Base-by-base conservation (phyloP, 2,797 vertebrate genomes). In the Delichon dasypus region DNA sequence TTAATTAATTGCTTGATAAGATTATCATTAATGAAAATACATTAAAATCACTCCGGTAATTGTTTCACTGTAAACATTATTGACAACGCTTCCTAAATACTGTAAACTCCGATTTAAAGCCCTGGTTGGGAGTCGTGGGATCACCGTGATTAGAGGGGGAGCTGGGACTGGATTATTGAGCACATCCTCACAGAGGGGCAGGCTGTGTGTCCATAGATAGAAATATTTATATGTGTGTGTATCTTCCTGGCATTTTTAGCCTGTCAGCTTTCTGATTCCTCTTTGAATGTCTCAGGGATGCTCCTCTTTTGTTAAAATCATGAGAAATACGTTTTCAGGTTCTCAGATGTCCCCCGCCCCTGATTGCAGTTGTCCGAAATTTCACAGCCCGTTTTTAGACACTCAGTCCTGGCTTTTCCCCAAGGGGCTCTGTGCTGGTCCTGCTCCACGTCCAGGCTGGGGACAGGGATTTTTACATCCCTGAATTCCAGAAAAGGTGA, bases 21-120 rank as follows among this genome's bases (percentile, higher is more conserved):
- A 97, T 98, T 97, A 97, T 95, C 97, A 94, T 97, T 97, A 98
- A 97, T 92, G 97, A 97, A 97, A 97, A 98, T 95, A 97, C 97
- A 98, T 97, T 96, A 95, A 98, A 97, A 97, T 96, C 86, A 91
- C 96, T 96, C 80, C 80, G 38, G 97, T 96, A 95, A 97, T 98
- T 97, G 97, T 97, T 96, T 96, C 96, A 93, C 96, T 96, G 95
- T 96, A 97, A 98, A 97, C 97, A 89, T 95, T 79, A 75, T 96
- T 97, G 97, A 94, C 90, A 97, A 88, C 10, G 5, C 89, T 97
- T 96, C 94, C 94, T 94, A 92, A 97, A 88, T 94, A 85, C 81
- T 91, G 91, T 86, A 94, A 93, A 89, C 30, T 89, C 79, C 7
- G 54, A 61, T 94, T 72, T 77, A 65, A 89, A 93, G 83, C 34